Evolutionary conservation across 2,113 vertebrate genomes (phyloP), one percentile per base, ranked within the genome.

Genomic region (Gasterosteus nipponicus): DNA sequence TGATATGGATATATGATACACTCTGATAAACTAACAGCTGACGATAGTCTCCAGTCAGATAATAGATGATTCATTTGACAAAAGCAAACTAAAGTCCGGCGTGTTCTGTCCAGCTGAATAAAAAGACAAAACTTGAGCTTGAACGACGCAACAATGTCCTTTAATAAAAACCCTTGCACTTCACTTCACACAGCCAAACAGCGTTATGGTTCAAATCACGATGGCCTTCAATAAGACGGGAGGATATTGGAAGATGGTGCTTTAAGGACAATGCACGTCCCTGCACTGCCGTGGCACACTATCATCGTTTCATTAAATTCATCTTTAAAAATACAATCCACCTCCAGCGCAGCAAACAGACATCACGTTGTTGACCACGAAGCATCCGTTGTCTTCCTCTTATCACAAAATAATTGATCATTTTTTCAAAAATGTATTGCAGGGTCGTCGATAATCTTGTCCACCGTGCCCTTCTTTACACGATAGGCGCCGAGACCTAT

Each of bases 281-380:
- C 38, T 68, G 38, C 18, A 11, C 54, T 31, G 58, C 49, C 31
- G 7, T 35, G 3, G n/a, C 41, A 22, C 14, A 51, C 33, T 63
- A 26, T 63, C 16, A 47, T 77, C 69, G 61, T 83, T 83, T 86
- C 77, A 89, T 88, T 78, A 81, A 75, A 69, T 44, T 54, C 10
- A 53, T 81, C 66, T 88, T 75, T 65, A 79, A 39, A 76, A 81
- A 42, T 35, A 78, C 22, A 71, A 64, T 68, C 51, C 46, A 75
- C 66, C 70, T 78, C 61, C 44, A 49, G 11, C 26, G 31, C 51
- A 3, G 39, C 56, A 67, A 53, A 63, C 64, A 71, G 73, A 67
- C 33, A 72, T 71, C 31, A 54, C 5, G 60, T 66, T 44, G n/a
- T 63, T 47, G 22, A 58, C 64, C 69, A 46, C 35, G 41, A 71